Evolutionary conservation across 2,797 vertebrate species (phyloP).

Genomic region (Acrossocheilus fasciatus): DNA sequence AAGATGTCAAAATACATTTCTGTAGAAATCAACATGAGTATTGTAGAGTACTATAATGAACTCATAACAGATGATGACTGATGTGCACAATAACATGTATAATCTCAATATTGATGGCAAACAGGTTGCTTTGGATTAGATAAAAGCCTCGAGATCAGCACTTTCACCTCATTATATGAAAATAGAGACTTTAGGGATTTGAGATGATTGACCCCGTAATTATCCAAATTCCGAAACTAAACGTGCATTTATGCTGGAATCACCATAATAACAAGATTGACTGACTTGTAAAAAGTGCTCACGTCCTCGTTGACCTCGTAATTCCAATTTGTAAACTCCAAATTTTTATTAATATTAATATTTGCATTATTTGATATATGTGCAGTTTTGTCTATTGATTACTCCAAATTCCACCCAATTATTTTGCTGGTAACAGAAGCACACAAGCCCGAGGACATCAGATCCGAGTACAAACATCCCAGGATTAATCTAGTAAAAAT

Average conservation of each 20-base stretch:
- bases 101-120: conserved; percentile 13
- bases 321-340: background rate
- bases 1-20: background rate
- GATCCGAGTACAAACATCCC: background rate
- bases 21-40: background rate
- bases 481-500: background rate
- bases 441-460: background rate
- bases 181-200: conserved; percentile 39
- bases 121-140: conserved; percentile 13
- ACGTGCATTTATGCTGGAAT: background rate
- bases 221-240: conserved; percentile 31
- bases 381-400: background rate
- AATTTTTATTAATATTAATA: background rate
- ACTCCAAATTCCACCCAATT: background rate
- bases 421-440: background rate
- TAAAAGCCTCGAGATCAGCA: conserved; percentile 28
- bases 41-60: background rate
- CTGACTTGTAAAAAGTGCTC: background rate
- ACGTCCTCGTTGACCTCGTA: background rate
- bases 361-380: background rate
- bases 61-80: background rate
- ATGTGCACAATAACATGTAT: background rate
- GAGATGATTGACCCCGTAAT: conserved; percentile 27
- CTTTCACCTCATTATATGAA: conserved; percentile 47
- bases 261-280: background rate